phyloP scores from a whole-genome alignment of 2,797 vertebrate species.

The Harpagifer antarcticus region DNA sequence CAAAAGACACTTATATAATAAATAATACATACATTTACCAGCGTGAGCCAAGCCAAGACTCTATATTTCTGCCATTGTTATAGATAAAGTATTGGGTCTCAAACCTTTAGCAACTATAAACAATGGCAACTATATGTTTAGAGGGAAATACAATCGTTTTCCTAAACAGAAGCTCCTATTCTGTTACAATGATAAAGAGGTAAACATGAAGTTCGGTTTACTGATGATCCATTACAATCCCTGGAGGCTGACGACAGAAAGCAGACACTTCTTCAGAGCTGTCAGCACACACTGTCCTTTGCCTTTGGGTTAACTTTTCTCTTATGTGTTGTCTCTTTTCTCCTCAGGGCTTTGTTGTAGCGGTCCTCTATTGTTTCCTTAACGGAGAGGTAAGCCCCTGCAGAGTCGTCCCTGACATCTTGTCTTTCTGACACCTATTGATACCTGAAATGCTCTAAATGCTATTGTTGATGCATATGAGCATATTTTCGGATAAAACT shows the following conservation, averaged over 20 bases:
- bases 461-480: background rate
- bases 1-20: too few species aligned
- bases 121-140: too few species aligned
- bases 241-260: background rate
- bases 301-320: too few species aligned
- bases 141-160: background rate
- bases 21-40: too few species aligned
- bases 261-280: background rate
- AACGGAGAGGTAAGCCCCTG: conserved; percentile 94
- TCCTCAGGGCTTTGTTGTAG: conserved; percentile 96
- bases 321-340: conserved; percentile 2
- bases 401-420: background rate
- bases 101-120: too few species aligned
- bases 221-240: background rate
- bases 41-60: too few species aligned
- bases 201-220: background rate
- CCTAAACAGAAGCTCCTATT: background rate
- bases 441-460: background rate
- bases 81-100: too few species aligned
- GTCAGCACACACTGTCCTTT: background rate
- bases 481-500: background rate
- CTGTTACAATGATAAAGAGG: background rate
- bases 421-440: background rate
- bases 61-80: too few species aligned
- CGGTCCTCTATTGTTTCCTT: conserved; percentile 98